A percentile compares a stretch with the other conserved stretches of the same genome.
These are phyloP conservation scores for Ischnus inquisitorius DNA, from an alignment of 2,888 invertebrate genomes.

Conservation along the genomic window DNA sequence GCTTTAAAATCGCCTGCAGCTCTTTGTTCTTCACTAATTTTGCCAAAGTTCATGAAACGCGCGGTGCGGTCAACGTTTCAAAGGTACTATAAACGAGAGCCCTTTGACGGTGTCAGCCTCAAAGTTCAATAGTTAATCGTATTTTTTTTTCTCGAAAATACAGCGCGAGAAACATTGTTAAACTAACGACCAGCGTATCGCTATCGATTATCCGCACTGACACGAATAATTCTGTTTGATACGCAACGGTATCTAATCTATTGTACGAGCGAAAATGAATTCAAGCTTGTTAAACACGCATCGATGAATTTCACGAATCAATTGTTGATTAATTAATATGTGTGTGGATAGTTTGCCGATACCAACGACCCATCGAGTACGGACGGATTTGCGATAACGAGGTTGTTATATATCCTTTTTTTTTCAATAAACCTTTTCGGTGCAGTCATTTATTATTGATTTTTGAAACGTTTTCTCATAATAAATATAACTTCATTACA, in stretches of 20 bases:
- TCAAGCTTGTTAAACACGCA: neutral
- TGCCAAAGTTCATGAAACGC: conserved; percentile 6
- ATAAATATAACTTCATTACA: too few species aligned
- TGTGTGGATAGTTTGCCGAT: neutral
- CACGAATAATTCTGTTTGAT: conserved; percentile 1
- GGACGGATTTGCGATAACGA: neutral
- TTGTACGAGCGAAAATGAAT: conserved; percentile 7
- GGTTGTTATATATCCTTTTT: neutral
- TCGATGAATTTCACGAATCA: neutral
- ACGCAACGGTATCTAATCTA: neutral
- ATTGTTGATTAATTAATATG: neutral
- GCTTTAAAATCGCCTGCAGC: neutral
- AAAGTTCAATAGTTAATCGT: neutral
- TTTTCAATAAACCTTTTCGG: neutral
- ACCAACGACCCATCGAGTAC: neutral
- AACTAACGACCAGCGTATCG: neutral
- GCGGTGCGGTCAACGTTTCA: neutral
- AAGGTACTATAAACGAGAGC: neutral
- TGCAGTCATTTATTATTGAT: neutral
- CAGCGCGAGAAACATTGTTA: neutral
- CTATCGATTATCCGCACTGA: conserved; percentile 9
- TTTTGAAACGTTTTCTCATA: neutral
- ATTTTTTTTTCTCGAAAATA: neutral
- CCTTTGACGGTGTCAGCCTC: neutral
- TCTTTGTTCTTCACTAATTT: conserved; percentile 29